Conservation (phyloP, 2,113 vertebrate species). For the Lagopus leucura region DNA sequence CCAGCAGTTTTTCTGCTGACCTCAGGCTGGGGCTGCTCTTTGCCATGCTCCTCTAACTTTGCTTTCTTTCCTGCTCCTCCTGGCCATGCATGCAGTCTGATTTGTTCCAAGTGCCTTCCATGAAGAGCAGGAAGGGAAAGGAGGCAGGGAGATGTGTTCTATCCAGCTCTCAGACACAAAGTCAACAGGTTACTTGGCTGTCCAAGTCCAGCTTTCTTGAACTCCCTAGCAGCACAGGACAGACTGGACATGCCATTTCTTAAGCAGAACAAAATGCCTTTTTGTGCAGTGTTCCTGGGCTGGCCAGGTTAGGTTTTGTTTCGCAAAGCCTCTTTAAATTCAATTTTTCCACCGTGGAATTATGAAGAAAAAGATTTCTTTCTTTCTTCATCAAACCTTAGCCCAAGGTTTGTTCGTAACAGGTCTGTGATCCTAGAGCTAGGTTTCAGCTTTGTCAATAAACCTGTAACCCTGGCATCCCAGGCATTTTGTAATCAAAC, state of each 20-base stretch:
- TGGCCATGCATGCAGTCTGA: background rate
- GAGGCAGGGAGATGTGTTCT: background rate
- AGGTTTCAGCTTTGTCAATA: slow-evolving; percentile 43
- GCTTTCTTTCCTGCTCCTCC: background rate
- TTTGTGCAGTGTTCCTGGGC: background rate
- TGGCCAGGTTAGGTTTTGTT: slow-evolving; percentile 1
- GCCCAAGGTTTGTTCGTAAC: background rate
- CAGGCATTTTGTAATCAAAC: background rate
- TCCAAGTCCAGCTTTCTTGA: slow-evolving; percentile 1
- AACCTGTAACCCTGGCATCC: background rate
- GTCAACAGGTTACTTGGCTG: slow-evolving; percentile 31
- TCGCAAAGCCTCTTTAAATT: slow-evolving; percentile 62
- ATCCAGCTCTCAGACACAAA: slow-evolving; percentile 43
- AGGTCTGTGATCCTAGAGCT: background rate
- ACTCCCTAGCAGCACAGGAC: background rate
- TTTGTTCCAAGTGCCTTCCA: background rate
- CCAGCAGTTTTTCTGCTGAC: background rate
- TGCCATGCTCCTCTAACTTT: background rate
- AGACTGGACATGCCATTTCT: background rate
- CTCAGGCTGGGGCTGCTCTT: background rate
- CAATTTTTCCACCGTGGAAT: background rate
- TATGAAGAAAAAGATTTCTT: slow-evolving; percentile 56
- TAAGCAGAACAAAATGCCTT: slow-evolving; percentile 29
- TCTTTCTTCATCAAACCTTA: slow-evolving; percentile 40
- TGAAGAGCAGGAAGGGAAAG: background rate